Conservation (phyloP, 2,797 vertebrate genomes). For the Ctenopoma multispine region DNA sequence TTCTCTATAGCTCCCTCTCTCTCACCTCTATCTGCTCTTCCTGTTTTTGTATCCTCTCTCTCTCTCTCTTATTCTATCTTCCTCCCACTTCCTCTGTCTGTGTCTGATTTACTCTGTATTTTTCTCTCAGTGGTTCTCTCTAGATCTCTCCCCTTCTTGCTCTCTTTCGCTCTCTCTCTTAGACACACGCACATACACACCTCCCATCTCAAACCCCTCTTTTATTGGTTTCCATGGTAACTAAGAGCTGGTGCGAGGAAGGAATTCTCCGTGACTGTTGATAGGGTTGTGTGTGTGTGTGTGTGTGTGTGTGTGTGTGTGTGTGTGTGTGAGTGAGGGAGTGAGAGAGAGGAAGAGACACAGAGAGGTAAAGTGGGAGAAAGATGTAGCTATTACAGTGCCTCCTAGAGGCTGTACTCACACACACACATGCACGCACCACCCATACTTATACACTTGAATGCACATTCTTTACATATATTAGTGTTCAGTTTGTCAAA, state of each 20-base stretch:
- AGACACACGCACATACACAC: slow-evolving; percentile 45
- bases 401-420: slow-evolving; percentile 71
- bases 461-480: neutral
- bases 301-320: slow-evolving; percentile 6
- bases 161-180: slow-evolving; percentile 17
- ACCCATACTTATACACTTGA: slow-evolving; percentile 8
- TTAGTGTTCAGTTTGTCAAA: neutral
- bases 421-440: slow-evolving; percentile 16
- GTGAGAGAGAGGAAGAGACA: slow-evolving; percentile 14
- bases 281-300: slow-evolving; percentile 67
- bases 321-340: slow-evolving; percentile 14
- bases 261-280: slow-evolving; percentile 81
- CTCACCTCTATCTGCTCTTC: slow-evolving; percentile 15
- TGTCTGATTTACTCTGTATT: slow-evolving; percentile 65
- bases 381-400: slow-evolving; percentile 68
- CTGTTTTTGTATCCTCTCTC: slow-evolving; percentile 9
- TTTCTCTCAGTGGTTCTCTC: slow-evolving; percentile 49
- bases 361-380: slow-evolving; percentile 36
- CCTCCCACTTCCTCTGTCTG: slow-evolving; percentile 59
- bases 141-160: slow-evolving; percentile 49
- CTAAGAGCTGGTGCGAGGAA: slow-evolving; percentile 81
- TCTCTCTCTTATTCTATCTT: slow-evolving; percentile 41
- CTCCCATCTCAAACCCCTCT: slow-evolving; percentile 73
- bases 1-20: slow-evolving; percentile 46
- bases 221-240: slow-evolving; percentile 84